Conservation (phyloP, 2,797 vertebrate species). For the Scolopax rusticola region DNA sequence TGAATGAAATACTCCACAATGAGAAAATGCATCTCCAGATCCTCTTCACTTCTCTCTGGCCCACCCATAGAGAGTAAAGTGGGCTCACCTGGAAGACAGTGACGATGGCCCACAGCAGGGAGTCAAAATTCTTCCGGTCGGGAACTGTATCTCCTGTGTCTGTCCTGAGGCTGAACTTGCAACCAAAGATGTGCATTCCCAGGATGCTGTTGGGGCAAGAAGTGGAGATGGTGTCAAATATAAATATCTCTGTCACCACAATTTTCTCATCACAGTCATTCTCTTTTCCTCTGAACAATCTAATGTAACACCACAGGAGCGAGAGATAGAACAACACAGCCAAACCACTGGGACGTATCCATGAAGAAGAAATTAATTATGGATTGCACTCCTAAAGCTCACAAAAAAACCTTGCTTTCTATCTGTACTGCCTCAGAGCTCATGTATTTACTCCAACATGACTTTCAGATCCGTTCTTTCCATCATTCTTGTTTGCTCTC, state of each 20-base stretch:
- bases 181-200: slow-evolving; percentile 98
- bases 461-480: not conserved
- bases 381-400: not conserved
- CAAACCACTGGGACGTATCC: not conserved
- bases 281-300: not conserved
- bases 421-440: not conserved
- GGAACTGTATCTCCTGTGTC: slow-evolving; percentile 96
- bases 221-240: not conserved
- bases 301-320: not conserved
- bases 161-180: slow-evolving; percentile 96
- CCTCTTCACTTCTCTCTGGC: not conserved
- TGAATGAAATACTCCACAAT: not conserved
- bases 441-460: not conserved
- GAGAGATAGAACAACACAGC: not conserved
- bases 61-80: not conserved
- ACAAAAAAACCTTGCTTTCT: not conserved
- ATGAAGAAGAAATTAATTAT: not conserved
- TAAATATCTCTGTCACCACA: not conserved
- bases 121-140: slow-evolving; percentile 97
- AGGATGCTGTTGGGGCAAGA: slow-evolving; percentile 86
- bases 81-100: slow-evolving; percentile 93
- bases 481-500: not conserved
- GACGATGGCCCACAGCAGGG: slow-evolving; percentile 96
- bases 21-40: not conserved
- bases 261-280: not conserved